Base-by-base conservation (phyloP, 2,888 invertebrate genomes). In the Linnaemya tessellans region DNA sequence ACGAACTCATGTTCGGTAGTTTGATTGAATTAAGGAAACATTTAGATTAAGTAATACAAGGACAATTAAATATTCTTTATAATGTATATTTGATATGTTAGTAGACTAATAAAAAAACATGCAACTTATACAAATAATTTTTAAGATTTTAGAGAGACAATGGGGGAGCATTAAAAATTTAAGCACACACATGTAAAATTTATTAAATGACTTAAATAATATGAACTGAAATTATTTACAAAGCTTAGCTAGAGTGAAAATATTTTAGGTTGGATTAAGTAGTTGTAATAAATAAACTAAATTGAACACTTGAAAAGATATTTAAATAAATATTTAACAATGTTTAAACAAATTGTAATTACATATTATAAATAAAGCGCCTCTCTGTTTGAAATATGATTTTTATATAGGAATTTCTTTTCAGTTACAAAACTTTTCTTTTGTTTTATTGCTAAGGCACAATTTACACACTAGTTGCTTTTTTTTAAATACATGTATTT, bases 261-360 rank as follows among this genome's bases (percentile, higher is more conserved):
- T 41, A 38, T 60, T 25, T 80, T 80, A 74, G 60, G 65, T 60
- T 58, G 75, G n/a, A 54, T 70, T 56, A 75, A 82, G 64, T 60
- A 58, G 70, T 62, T 22, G 56, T 49, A 82, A 82, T 82, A 82
- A 77, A 82, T 82, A 80, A 80, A 41, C 56, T 70, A 75, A 70
- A 82, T 58, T 82, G 77, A 77, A 82, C 64, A 77, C 56, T 67
- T 71, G 70, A 49, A 56, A 64, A 62, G 38, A 41, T 65, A 64
- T 54, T 49, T 38, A n/a, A 41, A 65, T 71, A n/a, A 71, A 43
- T 30, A 49, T 20, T n/a, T 58, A 18, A 30, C 8, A 25, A 35
- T 54, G 25, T 65, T 75, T 25, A 54, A 54, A 56, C 30, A 65
- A 43, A 13, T 7, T 30, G 18, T 18, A 64, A 20, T 49, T 35